phyloP scores from a whole-genome alignment of 2,113 vertebrate species.

The Oncorhynchus mykiss region DNA sequence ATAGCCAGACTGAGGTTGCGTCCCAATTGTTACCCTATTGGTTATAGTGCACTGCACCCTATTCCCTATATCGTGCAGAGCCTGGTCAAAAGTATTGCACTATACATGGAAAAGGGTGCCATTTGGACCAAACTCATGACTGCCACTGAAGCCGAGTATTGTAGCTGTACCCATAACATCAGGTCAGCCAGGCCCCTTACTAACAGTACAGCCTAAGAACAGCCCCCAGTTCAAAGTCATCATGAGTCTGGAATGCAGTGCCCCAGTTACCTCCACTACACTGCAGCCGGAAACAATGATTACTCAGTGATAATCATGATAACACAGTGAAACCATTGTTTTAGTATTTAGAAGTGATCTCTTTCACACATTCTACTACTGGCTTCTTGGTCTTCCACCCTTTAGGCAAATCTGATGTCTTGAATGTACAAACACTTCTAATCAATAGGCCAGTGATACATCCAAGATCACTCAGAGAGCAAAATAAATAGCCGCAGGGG shows the following conservation, averaged over 20 bases:
- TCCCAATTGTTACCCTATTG: background rate
- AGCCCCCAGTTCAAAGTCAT: conserved; percentile 28
- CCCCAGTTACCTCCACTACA: conserved; percentile 41
- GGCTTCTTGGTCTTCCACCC: background rate
- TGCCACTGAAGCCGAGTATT: too few relatives aligned
- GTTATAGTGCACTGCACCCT: too few relatives aligned
- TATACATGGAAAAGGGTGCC: too few relatives aligned
- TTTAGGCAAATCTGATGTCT: conserved; percentile 9
- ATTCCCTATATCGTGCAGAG: too few relatives aligned
- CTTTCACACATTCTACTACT: conserved; percentile 1
- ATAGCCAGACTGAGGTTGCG: background rate
- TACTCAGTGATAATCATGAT: conserved; percentile 41
- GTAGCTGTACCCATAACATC: too few relatives aligned
- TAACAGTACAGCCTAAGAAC: too few relatives aligned
- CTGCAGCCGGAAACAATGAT: conserved; percentile 33
- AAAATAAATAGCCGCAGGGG: conserved; percentile 1
- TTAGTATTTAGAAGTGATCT: conserved; percentile 5
- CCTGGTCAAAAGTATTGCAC: too few relatives aligned
- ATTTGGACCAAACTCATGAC: too few relatives aligned
- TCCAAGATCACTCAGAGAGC: conserved; percentile 19
- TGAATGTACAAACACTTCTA: background rate
- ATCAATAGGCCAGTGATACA: background rate
- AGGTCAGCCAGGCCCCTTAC: too few relatives aligned
- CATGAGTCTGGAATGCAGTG: conserved; percentile 23
- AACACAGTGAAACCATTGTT: conserved; percentile 26